Base-by-base conservation (phyloP, 2,797 vertebrate genomes). In the Sebastes kiyomatsui region DNA sequence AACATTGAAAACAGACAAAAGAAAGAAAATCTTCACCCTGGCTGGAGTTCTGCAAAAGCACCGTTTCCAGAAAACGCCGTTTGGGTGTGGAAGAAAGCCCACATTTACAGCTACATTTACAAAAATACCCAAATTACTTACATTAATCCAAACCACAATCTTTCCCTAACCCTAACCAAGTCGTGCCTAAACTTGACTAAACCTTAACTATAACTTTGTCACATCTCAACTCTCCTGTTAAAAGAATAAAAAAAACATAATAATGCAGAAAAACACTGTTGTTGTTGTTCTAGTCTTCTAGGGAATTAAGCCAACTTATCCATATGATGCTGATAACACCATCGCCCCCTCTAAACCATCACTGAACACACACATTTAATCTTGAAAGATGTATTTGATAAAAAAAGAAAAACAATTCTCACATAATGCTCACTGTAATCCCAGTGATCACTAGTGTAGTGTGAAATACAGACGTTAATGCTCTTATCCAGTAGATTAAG, bases 401-500 rank as follows among this genome's bases (percentile, higher is more conserved):
- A 16, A 73, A 77, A 33, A 59, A 72, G 59, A 16, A 73, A 77
- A 33, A 59, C 64, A 46, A 82, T 8, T 30, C 38, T 79, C 28
- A 22, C 58, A 80, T 79, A 73, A 80, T 66, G 20, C 75, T 75
- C 49, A 52, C 66, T 71, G 74, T 90, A 90, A 94, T 93, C 90
- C 77, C 67, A 25, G 33, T 83, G 79, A 90, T 88, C 72, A 72
- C 81, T 74, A 75, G 71, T 76, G 38, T 58, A 65, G 84, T 91
- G 85, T 90, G 82, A 90, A 87, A 88, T 73, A 80, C 68, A 67
- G 58, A 55, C 35, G 25, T 65, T 91, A 90, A 90, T 87, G 78
- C 84, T 92, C 81, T 90, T 85, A 92, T 79, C 67, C 46, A 78
- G 72, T 85, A 90, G 87, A 93, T 90, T 89, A 89, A 83, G 88